Base-by-base conservation (phyloP, 1,140 invertebrate genomes). In the Amphibalanus amphitrite region DNA sequence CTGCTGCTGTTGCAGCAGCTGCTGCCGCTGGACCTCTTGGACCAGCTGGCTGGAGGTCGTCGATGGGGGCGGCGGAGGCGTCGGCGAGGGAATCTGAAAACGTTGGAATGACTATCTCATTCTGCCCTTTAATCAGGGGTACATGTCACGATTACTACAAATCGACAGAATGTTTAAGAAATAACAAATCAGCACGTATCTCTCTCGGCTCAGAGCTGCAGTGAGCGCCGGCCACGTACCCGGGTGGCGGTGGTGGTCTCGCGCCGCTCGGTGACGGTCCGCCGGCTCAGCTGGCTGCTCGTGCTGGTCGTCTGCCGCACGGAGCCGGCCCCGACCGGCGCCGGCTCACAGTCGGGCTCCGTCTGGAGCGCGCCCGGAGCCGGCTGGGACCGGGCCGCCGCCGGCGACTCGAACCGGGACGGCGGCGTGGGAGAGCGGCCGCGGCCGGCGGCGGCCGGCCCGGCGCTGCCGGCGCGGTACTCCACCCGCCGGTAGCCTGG, bases 351-450 rank as follows among this genome's bases (percentile, higher is more conserved):
- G 20, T 17, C 47, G 17, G 47, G 20, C 47, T 59, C 23, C 47
- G 10, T 23, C 10, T 3, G 47, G 23, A 59, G 47, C 47, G 13
- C 17, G 13, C 23, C 20, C 13, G 13, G 47, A 59, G 47, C 47
- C 47, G 6, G 13, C 47, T 59, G 47, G 10, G 47, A 23, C 47
- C n/a, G n/a, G n/a, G 47, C 47, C 20, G 47, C 47, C 47, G 17
- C 47, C 47, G 47, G 47, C 47, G 70, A 67, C 59, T 75, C 75
- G 71, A 74, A 75, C 69, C 72, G 69, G 26, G 73, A 72, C n/a
- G 75, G 75, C n/a, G 75, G 75, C 38, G 75, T 74, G 29, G 75
- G 75, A 29, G 73, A 59, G 47, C 47, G 47, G 13, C 10, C 10
- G 6, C 47, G 6, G 47, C 6, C 47, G 47, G 6, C 10, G 10